These are phyloP conservation scores for Maccullochella peelii DNA, from an alignment of 2,113 vertebrate genomes.

Conservation along the genomic window DNA sequence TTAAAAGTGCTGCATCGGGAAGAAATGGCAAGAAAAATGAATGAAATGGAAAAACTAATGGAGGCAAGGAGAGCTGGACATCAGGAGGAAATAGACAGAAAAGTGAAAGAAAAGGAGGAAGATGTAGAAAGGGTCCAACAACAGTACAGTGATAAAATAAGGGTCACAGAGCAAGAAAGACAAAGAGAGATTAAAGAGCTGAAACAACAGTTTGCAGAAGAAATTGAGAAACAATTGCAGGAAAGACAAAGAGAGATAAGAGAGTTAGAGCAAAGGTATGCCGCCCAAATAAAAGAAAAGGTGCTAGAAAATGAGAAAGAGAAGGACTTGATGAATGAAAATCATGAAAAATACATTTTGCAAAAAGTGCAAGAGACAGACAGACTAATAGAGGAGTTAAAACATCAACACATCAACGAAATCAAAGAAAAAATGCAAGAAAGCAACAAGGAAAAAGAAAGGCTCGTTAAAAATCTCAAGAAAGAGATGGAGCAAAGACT, in stretches of 20 bases:
- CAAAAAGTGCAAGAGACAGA: slow-evolving; percentile 45
- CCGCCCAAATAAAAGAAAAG: not conserved
- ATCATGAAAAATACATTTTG: slow-evolving; percentile 1
- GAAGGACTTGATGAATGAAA: slow-evolving; percentile 6
- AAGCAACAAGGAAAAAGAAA: slow-evolving; percentile 38
- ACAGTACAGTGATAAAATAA: slow-evolving; percentile 19
- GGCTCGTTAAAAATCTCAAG: not conserved
- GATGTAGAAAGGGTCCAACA: not conserved
- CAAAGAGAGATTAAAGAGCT: slow-evolving; percentile 13
- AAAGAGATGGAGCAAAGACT: slow-evolving; percentile 15
- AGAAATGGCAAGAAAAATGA: slow-evolving; percentile 25
- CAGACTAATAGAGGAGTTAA: slow-evolving; percentile 21
- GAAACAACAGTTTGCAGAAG: slow-evolving; percentile 26
- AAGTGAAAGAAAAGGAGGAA: slow-evolving; percentile 42
- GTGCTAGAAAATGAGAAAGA: slow-evolving; percentile 15
- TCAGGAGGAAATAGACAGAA: slow-evolving; percentile 13
- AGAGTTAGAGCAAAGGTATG: slow-evolving; percentile 34
- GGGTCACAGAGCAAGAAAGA: not conserved
- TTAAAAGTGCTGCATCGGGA: slow-evolving; percentile 40
- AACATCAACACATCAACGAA: not conserved
- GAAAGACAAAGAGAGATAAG: slow-evolving; percentile 35
- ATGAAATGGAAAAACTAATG: slow-evolving; percentile 35
- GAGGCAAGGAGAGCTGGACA: slow-evolving; percentile 3
- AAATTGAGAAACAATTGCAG: slow-evolving; percentile 29
- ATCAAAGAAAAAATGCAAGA: not conserved